These are phyloP conservation scores for Hyposoter didymator DNA, from an alignment of 2,888 invertebrate genomes.

Conservation along the genomic window DNA sequence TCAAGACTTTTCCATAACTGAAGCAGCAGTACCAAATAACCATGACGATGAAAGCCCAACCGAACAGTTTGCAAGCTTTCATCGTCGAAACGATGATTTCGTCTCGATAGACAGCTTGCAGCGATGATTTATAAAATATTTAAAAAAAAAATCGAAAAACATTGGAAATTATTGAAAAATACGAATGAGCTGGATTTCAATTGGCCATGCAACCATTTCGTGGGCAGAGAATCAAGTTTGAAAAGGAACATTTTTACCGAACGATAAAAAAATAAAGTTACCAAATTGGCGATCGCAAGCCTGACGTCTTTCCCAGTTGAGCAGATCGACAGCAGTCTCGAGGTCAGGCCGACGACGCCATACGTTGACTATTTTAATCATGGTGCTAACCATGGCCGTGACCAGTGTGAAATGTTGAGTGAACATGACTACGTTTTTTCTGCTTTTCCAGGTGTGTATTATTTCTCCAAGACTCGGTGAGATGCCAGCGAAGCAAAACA, in stretches of 20 bases:
- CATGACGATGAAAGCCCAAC: constrained; percentile 61
- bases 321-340: constrained; percentile 45
- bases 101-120: constrained; percentile 59
- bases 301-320: constrained; percentile 64
- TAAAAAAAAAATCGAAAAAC: no score
- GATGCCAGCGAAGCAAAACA: constrained; percentile 43
- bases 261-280: constrained; percentile 10
- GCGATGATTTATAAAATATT: neutral
- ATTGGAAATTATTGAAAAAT: no score
- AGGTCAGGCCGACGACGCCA: constrained; percentile 55
- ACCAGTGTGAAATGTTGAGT: constrained; percentile 62
- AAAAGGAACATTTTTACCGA: neutral
- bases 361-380: constrained; percentile 55
- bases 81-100: constrained; percentile 55
- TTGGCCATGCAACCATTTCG: no score
- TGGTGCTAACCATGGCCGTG: constrained; percentile 59
- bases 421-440: constrained; percentile 42
- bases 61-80: constrained; percentile 54
- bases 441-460: constrained; percentile 55
- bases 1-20: constrained; percentile 57
- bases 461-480: constrained; percentile 53
- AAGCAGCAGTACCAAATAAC: constrained; percentile 63
- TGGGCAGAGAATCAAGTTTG: no score
- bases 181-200: no score
- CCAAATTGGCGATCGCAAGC: constrained; percentile 62